Conservation (phyloP, 1,140 invertebrate genomes). For the Lordiphosa stackelbergi region DNA sequence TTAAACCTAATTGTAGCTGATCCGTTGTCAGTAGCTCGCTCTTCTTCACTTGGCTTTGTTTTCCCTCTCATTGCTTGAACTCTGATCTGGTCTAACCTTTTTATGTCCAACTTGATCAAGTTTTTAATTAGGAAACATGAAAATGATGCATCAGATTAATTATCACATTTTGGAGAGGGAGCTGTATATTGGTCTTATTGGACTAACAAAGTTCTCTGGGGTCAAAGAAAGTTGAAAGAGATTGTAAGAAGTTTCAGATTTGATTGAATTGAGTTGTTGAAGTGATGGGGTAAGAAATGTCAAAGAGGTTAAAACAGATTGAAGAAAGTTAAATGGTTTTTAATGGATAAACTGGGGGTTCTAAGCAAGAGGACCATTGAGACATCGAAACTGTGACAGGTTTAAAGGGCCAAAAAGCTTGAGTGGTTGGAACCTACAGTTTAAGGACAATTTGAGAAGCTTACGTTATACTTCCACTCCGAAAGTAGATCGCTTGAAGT, state of each 20-base stretch:
- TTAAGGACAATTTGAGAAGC: too few species aligned
- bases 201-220: slow-evolving; percentile 21
- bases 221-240: slow-evolving; percentile 63
- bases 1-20: slow-evolving; percentile 63
- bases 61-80: slow-evolving; percentile 44
- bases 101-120: slow-evolving; percentile 8
- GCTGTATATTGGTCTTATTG: slow-evolving; percentile 15
- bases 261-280: slow-evolving; percentile 31
- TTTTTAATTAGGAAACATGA: slow-evolving; percentile 56
- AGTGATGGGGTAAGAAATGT: slow-evolving; percentile 18
- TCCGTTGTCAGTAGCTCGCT: slow-evolving; percentile 25
- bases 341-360: not conserved
- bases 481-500: too few species aligned
- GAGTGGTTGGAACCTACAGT: too few species aligned
- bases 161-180: slow-evolving; percentile 4
- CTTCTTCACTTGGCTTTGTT: slow-evolving; percentile 27
- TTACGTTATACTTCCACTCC: too few species aligned
- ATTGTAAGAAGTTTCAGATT: slow-evolving; percentile 27
- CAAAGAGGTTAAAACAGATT: slow-evolving; percentile 7
- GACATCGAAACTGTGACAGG: too few species aligned
- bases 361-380: not conserved
- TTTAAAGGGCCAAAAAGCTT: too few species aligned
- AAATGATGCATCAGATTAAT: slow-evolving; percentile 45
- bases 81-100: slow-evolving; percentile 31
- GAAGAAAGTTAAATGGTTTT: not conserved